Evolutionary conservation across 2,113 vertebrate species (phyloP).

Genomic region (Pseudolaguvia tuberculata): DNA sequence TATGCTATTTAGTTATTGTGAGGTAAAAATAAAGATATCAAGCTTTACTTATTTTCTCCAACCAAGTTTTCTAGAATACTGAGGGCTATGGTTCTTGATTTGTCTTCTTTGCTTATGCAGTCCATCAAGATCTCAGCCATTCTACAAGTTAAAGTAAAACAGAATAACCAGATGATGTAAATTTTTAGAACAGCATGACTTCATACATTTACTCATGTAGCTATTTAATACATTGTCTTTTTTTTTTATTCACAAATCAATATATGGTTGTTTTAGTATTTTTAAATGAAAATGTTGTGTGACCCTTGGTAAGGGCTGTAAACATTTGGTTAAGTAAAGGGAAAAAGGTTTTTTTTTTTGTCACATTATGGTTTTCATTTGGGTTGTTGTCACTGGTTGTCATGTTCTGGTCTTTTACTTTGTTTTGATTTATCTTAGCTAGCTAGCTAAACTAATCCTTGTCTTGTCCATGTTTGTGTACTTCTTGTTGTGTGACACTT

Average conservation of each 20-base stretch:
- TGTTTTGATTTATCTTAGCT: too few relatives aligned
- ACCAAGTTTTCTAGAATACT: constrained; percentile 69
- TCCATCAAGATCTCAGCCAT: constrained; percentile 73
- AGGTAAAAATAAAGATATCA: constrained; percentile 3
- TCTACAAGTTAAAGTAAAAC: constrained; percentile 60
- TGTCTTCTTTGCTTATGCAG: constrained; percentile 59
- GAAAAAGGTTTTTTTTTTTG: too few relatives aligned
- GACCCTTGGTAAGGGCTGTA: too few relatives aligned
- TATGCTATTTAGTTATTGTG: background rate
- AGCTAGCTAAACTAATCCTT: too few relatives aligned
- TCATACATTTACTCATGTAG: background rate
- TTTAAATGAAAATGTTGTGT: too few relatives aligned
- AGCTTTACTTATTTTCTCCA: constrained; percentile 74
- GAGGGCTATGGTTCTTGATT: constrained; percentile 62
- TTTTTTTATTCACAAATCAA: background rate
- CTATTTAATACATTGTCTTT: background rate
- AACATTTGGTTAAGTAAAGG: too few relatives aligned
- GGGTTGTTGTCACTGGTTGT: too few relatives aligned
- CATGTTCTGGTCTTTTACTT: too few relatives aligned
- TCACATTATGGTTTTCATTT: too few relatives aligned
- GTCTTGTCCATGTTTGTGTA: too few relatives aligned
- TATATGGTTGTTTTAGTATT: too few relatives aligned
- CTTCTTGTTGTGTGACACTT: too few relatives aligned
- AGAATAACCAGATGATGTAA: background rate
- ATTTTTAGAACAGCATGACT: background rate